Percentiles rank a stretch among this genome's conserved stretches.
phyloP scores from a whole-genome alignment of 2,797 vertebrate species.

The Liasis olivaceus region DNA sequence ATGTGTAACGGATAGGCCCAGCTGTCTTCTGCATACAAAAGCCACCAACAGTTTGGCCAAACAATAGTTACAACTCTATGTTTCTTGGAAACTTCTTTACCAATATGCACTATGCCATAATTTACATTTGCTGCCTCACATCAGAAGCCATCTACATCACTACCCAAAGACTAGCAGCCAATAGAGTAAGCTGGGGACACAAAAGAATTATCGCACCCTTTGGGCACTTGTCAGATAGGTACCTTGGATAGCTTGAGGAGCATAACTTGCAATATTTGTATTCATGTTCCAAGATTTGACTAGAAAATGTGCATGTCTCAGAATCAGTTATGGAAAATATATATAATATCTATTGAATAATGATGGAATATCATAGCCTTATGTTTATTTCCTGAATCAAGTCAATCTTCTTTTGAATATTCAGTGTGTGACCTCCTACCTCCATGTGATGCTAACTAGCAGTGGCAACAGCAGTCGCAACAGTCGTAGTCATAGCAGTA shows the following conservation, averaged over 20 bases:
- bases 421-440: background rate
- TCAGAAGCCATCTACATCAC: background rate
- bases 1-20: slow-evolving; percentile 74
- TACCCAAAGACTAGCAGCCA: background rate
- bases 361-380: background rate
- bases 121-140: background rate
- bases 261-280: background rate
- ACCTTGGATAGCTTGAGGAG: background rate
- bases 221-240: background rate
- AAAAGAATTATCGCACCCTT: background rate
- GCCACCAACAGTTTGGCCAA: slow-evolving; percentile 54
- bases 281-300: background rate
- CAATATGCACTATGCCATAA: accelerated
- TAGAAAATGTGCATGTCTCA: background rate
- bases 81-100: slow-evolving; percentile 45
- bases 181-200: background rate
- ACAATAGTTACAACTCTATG: slow-evolving; percentile 9
- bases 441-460: background rate
- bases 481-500: no score
- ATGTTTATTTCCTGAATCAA: background rate
- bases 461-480: background rate
- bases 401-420: background rate
- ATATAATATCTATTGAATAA: background rate
- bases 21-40: slow-evolving; percentile 61
- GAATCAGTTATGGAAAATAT: background rate